phyloP scores from a whole-genome alignment of 2,113 vertebrate species.

The Mustelus asterias region DNA sequence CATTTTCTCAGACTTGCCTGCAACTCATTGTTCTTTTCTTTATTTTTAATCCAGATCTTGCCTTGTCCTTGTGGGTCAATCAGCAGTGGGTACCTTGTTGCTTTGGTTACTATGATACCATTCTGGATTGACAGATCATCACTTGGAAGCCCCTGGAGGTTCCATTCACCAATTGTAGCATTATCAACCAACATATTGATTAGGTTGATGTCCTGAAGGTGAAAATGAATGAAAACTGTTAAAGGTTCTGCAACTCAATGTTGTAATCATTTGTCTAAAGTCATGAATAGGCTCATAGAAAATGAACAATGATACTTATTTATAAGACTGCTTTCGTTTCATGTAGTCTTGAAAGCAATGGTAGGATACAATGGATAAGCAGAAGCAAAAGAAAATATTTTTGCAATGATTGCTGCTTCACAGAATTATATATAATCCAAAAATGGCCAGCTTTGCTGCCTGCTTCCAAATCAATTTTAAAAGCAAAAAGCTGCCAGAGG shows the following conservation, averaged over 20 bases:
- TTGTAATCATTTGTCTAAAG: constrained; percentile 38
- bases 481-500: too few species aligned
- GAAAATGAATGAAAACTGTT: constrained; percentile 39
- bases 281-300: neutral
- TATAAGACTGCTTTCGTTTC: neutral
- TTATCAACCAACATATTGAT: constrained; percentile 68
- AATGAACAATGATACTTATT: neutral
- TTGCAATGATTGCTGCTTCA: neutral
- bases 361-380: neutral
- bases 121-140: constrained; percentile 78
- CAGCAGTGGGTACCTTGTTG: constrained; percentile 68
- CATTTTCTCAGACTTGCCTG: constrained; percentile 53
- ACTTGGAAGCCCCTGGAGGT: constrained; percentile 69
- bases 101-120: constrained; percentile 74
- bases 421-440: neutral
- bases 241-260: constrained; percentile 34
- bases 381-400: neutral
- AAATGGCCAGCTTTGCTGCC: neutral
- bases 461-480: neutral
- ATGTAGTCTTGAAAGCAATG: neutral
- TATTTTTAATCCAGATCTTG: constrained; percentile 76
- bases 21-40: constrained; percentile 63
- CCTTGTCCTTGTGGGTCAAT: constrained; percentile 80
- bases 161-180: constrained; percentile 69
- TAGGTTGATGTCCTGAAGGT: constrained; percentile 65